Evolutionary conservation across 2,888 invertebrate genomes (phyloP).

Genomic region (Oligia fasciuncula): DNA sequence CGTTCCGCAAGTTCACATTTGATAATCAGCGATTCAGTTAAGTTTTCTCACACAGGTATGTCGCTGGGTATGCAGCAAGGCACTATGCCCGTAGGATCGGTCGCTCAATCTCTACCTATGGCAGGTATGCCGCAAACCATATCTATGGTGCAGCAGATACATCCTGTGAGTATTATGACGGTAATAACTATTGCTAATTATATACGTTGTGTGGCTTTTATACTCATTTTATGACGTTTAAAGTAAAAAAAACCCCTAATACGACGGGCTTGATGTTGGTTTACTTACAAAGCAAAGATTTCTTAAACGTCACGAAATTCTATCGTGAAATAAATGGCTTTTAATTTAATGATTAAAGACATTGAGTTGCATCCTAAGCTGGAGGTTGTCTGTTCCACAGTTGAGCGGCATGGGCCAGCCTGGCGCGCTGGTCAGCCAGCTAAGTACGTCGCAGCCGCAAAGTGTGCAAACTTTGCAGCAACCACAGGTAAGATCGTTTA

Average conservation of each 20-base stretch:
- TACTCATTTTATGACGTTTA: conserved; percentile 52
- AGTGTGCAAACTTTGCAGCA: conserved; percentile 79
- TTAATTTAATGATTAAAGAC: conserved; percentile 12
- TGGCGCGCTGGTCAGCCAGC: conserved; percentile 82
- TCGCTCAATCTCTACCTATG: conserved; percentile 88
- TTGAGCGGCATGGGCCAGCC: conserved; percentile 88
- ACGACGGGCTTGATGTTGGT: not conserved
- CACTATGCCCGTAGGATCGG: conserved; percentile 92
- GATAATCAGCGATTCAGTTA: not conserved
- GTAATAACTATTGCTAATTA: conserved; percentile 41
- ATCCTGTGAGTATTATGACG: conserved; percentile 85
- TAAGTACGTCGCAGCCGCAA: conserved; percentile 75
- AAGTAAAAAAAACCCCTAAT: not conserved
- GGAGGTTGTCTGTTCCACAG: conserved; percentile 67
- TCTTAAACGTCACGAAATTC: conserved; percentile 47
- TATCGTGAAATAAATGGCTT: conserved; percentile 31
- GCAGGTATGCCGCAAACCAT: conserved; percentile 89
- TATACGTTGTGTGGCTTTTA: conserved; percentile 33
- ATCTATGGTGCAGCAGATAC: conserved; percentile 91
- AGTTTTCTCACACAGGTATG: conserved; percentile 84
- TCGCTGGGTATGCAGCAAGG: conserved; percentile 90
- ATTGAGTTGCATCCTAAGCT: conserved; percentile 4
- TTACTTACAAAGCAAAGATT: conserved; percentile 7
- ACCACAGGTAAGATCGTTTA: conserved; percentile 72
- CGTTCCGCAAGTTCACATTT: not conserved